phyloP scores from a whole-genome alignment of 1,140 invertebrate species.

The Wiebesia pumilae region DNA sequence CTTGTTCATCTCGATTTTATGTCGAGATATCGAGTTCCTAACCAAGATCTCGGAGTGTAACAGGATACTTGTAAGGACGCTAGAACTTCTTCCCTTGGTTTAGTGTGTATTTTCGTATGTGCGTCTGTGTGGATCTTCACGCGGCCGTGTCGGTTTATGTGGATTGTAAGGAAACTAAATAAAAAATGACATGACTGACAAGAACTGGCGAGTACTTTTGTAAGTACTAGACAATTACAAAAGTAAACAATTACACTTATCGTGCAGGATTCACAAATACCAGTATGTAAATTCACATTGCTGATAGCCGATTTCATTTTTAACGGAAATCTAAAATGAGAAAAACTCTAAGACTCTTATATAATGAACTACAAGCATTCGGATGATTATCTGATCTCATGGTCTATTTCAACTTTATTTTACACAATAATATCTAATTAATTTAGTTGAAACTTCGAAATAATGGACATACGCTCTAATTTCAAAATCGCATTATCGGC shows the following conservation, averaged over 20 bases:
- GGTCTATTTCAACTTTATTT: not conserved
- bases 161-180: not conserved
- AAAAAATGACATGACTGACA: not conserved
- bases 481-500: not conserved
- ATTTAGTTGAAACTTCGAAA: not conserved
- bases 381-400: not conserved
- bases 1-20: slow-evolving; percentile 49
- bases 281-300: not conserved
- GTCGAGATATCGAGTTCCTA: slow-evolving; percentile 49
- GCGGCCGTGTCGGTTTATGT: not conserved
- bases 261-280: not conserved
- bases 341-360: not conserved
- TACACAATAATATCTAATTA: not conserved
- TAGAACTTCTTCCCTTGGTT: not conserved
- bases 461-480: not conserved
- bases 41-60: slow-evolving; percentile 44
- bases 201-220: not conserved
- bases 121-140: not conserved
- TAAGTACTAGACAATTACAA: not conserved
- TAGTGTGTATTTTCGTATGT: not conserved
- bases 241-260: not conserved
- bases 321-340: not conserved
- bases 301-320: not conserved
- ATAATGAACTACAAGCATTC: not conserved
- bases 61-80: slow-evolving; percentile 28